These are phyloP conservation scores for Chascanopsetta lugubris DNA, from an alignment of 2,113 vertebrate species.

Conservation along the genomic window DNA sequence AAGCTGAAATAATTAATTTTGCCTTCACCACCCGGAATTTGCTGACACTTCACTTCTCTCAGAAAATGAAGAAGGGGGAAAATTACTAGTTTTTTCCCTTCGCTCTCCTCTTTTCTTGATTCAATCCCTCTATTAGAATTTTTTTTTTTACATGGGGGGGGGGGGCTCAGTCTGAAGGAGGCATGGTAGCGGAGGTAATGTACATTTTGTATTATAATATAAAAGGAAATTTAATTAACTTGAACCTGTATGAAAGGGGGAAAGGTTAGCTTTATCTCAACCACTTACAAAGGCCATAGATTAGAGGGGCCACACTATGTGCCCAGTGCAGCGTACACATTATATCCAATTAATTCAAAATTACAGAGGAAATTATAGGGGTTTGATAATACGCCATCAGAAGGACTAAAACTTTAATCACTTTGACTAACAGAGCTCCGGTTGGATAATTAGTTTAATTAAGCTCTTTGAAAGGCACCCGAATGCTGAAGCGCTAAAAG, in stretches of 20 bases:
- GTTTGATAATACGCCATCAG: conserved; percentile 85
- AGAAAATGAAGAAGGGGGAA: conserved; percentile 78
- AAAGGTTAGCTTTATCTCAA: conserved; percentile 88
- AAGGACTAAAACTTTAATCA: conserved; percentile 79
- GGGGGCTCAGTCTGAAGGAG: conserved; percentile 83
- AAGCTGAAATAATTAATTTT: conserved; percentile 99
- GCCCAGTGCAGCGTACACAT: conserved; percentile 93
- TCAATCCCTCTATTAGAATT: conserved; percentile 64
- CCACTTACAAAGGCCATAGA: conserved; percentile 88
- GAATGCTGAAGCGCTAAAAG: conserved; percentile 44
- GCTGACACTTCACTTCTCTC: conserved; percentile 98
- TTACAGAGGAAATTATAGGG: conserved; percentile 89
- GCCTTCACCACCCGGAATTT: conserved; percentile 84
- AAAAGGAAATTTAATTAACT: conserved; percentile 98
- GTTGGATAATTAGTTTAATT: conserved; percentile 84
- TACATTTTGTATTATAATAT: conserved; percentile 92
- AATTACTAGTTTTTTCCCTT: conserved; percentile 53
- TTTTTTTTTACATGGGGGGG: too few relatives aligned
- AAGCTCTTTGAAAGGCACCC: conserved; percentile 71
- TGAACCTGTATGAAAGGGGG: conserved; percentile 86
- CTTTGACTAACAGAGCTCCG: conserved; percentile 63
- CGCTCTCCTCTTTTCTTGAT: conserved; percentile 52
- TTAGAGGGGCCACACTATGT: conserved; percentile 88
- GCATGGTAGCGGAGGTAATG: conserved; percentile 87
- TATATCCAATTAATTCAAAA: conserved; percentile 96